phyloP scores from a whole-genome alignment of 2,113 vertebrate genomes.

The Corvus cornix region DNA sequence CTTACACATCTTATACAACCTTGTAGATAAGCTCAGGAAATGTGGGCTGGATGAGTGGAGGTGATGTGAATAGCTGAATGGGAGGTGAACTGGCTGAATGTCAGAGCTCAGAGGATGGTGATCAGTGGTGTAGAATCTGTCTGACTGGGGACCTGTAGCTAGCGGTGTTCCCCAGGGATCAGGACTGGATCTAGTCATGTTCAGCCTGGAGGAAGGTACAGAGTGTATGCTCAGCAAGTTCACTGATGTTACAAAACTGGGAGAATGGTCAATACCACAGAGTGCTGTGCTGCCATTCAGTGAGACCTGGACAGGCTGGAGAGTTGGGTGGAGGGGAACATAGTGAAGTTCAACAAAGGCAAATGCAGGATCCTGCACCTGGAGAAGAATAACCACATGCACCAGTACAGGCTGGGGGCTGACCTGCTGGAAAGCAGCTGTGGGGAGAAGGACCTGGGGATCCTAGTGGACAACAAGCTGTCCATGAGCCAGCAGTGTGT shows the following conservation, averaged over 20 bases:
- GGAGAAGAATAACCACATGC: background rate
- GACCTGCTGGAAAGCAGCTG: background rate
- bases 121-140: background rate
- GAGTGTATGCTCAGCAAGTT: background rate
- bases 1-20: background rate
- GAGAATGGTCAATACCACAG: background rate
- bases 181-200: background rate
- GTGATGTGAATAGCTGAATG: background rate
- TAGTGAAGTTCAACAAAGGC: background rate
- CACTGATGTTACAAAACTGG: background rate
- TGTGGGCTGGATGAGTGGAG: background rate
- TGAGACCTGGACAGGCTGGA: background rate
- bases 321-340: background rate
- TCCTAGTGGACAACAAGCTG: background rate
- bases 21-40: background rate
- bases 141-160: background rate
- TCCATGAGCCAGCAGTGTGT: background rate
- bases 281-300: background rate
- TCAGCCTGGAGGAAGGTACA: background rate
- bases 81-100: background rate
- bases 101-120: background rate
- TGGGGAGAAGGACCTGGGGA: background rate
- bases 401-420: background rate
- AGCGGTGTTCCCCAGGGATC: background rate
- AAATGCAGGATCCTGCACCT: background rate